A percentile compares a stretch with the other conserved stretches of the same genome.
Conservation (phyloP, 2,113 vertebrate species). For the Protobothrops mucrosquamatus region DNA sequence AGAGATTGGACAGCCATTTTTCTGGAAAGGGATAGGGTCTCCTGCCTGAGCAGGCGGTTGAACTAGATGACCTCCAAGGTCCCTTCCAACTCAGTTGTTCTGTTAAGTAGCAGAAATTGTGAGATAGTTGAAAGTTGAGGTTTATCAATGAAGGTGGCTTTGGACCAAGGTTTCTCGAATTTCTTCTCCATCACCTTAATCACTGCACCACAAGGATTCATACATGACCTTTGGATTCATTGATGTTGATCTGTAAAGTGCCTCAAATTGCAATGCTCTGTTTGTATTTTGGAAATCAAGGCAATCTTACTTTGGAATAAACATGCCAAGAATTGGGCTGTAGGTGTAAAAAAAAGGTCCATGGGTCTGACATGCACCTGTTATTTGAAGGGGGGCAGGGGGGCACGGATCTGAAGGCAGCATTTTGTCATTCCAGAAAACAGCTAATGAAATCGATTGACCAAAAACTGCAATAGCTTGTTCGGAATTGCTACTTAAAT, state of each 20-base stretch:
- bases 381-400: neutral
- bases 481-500: constrained; percentile 4
- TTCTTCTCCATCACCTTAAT: no score
- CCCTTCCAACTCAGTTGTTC: no score
- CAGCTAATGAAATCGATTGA: neutral
- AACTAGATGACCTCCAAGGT: no score
- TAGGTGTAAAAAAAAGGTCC: neutral
- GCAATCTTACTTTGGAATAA: neutral
- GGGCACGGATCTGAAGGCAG: neutral
- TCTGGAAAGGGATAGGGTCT: no score
- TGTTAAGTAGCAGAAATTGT: no score
- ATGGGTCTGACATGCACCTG: neutral
- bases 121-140: no score
- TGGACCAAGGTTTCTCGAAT: no score
- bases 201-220: no score
- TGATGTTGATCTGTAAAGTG: neutral
- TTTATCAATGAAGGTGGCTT: no score
- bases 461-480: neutral
- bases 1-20: no score
- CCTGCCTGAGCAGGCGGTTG: no score
- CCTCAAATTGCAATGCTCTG: neutral
- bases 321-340: neutral
- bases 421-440: neutral
- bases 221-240: no score
- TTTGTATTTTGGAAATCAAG: neutral